Evolutionary conservation across 2,797 vertebrate species (phyloP).

Genomic region (Loriculus beryllinus): DNA sequence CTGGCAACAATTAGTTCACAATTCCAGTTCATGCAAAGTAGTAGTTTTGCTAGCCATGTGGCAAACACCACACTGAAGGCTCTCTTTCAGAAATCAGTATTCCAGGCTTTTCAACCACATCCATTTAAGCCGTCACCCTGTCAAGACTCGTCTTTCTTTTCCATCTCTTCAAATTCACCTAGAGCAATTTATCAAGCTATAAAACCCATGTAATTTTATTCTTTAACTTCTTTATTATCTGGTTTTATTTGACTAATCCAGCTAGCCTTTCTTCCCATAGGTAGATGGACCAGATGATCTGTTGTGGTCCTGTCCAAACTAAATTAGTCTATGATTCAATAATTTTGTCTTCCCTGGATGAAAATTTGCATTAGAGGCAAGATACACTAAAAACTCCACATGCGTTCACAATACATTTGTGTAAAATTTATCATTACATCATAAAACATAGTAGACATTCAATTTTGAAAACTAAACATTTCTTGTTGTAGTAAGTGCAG

Average conservation of each 20-base stretch:
- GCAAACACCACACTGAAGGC: not conserved
- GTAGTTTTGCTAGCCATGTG: not conserved
- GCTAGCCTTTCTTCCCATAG: not conserved
- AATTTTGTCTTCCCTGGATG: not conserved
- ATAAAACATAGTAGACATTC: not conserved
- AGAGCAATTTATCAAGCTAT: not conserved
- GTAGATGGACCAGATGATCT: not conserved
- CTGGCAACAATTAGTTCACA: not conserved
- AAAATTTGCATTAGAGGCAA: not conserved
- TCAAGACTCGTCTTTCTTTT: not conserved
- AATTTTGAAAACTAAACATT: not conserved
- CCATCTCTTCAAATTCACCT: not conserved
- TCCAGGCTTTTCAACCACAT: not conserved
- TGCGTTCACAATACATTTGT: not conserved
- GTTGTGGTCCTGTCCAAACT: fast-evolving
- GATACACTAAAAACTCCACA: not conserved
- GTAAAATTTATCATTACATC: not conserved
- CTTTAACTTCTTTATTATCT: not conserved
- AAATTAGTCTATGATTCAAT: not conserved
- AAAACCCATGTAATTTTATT: not conserved
- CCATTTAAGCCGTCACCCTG: not conserved
- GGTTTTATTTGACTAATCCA: not conserved
- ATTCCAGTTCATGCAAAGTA: not conserved
- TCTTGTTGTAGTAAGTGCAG: not conserved
- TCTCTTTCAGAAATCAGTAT: not conserved